Percentiles rank a stretch among this genome's conserved stretches.
Conservation (phyloP, 2,888 invertebrate genomes). For the Teleogryllus oceanicus region DNA sequence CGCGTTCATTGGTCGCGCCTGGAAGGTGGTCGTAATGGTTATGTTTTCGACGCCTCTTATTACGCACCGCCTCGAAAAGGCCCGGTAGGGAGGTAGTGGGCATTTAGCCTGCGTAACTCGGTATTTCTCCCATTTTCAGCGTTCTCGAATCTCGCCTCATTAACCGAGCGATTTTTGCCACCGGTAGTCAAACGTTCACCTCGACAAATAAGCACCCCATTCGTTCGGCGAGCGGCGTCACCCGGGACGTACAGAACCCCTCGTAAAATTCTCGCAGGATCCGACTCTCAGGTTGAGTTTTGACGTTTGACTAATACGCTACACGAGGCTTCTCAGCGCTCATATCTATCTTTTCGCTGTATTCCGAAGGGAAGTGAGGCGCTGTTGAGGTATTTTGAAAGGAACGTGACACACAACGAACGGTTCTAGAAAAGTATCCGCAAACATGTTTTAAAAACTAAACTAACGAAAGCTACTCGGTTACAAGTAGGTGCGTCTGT, state of each 20-base stretch:
- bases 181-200: background rate
- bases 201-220: background rate
- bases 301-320: conserved; percentile 18
- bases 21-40: background rate
- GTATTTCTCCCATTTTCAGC: background rate
- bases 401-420: background rate
- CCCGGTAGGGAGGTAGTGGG: background rate
- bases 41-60: background rate
- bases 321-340: background rate
- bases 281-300: background rate
- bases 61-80: background rate
- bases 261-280: background rate
- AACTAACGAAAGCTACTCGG: conserved; percentile 7
- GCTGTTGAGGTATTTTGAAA: conserved; percentile 1
- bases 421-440: background rate
- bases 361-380: background rate
- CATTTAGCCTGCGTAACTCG: background rate
- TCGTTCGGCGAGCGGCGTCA: background rate
- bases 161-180: conserved; percentile 18
- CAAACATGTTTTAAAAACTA: conserved; percentile 3
- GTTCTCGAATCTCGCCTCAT: background rate
- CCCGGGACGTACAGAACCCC: background rate
- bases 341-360: background rate
- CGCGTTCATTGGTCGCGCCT: background rate
- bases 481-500: background rate